phyloP scores from a whole-genome alignment of 2,113 vertebrate species.

The Pleuronectes platessa region DNA sequence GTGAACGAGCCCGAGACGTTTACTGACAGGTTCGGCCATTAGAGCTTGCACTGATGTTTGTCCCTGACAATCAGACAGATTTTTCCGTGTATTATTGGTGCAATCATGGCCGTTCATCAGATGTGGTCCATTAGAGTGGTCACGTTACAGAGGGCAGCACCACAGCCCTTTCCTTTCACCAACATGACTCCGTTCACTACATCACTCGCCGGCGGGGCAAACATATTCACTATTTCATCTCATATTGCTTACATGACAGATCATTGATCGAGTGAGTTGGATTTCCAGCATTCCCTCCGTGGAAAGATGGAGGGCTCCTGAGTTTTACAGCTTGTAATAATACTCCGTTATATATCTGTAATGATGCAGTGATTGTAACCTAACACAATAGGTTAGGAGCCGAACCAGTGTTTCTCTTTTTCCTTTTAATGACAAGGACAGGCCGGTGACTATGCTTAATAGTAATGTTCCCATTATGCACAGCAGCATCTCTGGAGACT shows the following conservation, averaged over 20 bases:
- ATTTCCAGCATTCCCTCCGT: conserved; percentile 44
- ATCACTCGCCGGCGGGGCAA: conserved; percentile 49
- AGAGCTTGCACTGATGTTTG: conserved; percentile 49
- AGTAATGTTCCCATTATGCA: conserved; percentile 73
- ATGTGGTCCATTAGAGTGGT: conserved; percentile 65
- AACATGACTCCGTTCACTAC: conserved; percentile 49
- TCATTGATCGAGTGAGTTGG: conserved; percentile 65
- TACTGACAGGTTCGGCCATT: conserved; percentile 65
- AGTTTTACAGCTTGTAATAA: conserved; percentile 19
- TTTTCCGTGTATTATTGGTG: conserved; percentile 61
- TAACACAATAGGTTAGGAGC: conserved; percentile 56
- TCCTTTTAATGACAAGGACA: conserved; percentile 69
- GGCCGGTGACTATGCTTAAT: conserved; percentile 58
- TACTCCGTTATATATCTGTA: conserved; percentile 15
- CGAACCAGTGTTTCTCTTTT: conserved; percentile 26
- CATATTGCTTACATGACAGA: conserved; percentile 70
- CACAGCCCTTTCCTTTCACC: conserved; percentile 44
- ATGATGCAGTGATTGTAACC: conserved; percentile 46
- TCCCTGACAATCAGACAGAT: conserved; percentile 54
- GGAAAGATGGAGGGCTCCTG: conserved; percentile 33
- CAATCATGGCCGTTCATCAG: conserved; percentile 64
- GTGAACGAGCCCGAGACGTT: conserved; percentile 17
- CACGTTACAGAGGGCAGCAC: conserved; percentile 60
- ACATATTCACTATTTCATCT: conserved; percentile 61
- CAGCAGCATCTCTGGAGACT: conserved; percentile 70